Conservation (phyloP, 1,140 invertebrate genomes). For the Eurytemora carolleeae region DNA sequence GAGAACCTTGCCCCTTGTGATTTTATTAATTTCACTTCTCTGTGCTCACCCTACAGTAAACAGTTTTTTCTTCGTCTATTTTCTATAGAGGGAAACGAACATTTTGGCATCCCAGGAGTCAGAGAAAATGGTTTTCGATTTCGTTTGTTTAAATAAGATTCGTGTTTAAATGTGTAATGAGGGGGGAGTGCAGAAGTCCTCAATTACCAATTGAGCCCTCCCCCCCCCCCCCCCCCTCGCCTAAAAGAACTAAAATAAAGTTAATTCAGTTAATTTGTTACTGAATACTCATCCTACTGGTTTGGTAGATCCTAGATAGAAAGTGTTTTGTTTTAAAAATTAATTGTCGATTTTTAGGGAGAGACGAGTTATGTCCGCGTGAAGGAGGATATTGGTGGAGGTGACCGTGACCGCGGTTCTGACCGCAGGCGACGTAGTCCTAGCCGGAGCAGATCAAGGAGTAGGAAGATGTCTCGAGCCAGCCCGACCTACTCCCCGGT, state of each 20-base stretch:
- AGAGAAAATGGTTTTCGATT: too few species aligned
- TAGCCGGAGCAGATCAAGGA: constrained; percentile 24
- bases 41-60: too few species aligned
- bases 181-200: neutral
- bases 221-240: too few species aligned
- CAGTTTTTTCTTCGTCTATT: too few species aligned
- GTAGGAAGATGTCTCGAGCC: constrained; percentile 45
- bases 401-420: constrained; percentile 40
- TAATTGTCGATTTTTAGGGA: constrained; percentile 40
- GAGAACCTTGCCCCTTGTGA: too few species aligned
- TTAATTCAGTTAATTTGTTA: constrained; percentile 9
- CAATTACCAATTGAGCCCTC: neutral
- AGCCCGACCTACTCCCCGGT: constrained; percentile 41
- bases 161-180: neutral
- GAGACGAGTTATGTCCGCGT: constrained; percentile 87
- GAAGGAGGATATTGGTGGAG: constrained; percentile 67
- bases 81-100: too few species aligned
- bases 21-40: too few species aligned
- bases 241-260: constrained; percentile 12
- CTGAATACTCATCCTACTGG: constrained; percentile 2
- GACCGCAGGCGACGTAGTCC: constrained; percentile 19
- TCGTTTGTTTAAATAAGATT: too few species aligned
- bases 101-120: too few species aligned
- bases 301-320: neutral
- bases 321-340: constrained; percentile 14